These are phyloP conservation scores for Bradypodion pumilum DNA, from an alignment of 2,797 vertebrate genomes.

Conservation along the genomic window DNA sequence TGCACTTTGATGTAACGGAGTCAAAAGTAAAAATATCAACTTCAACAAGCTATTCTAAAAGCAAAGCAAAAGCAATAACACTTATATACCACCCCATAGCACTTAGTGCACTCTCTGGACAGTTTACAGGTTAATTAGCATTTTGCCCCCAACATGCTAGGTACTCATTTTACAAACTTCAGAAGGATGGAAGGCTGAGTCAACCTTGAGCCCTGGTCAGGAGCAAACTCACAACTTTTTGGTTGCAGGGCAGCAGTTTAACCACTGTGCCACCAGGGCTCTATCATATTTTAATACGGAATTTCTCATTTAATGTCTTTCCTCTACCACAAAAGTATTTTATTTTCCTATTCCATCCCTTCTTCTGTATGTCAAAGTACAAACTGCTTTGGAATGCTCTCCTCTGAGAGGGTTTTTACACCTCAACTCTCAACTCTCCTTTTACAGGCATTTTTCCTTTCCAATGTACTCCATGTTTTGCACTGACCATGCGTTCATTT, in stretches of 20 bases:
- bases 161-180: too few relatives aligned
- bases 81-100: too few relatives aligned
- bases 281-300: conserved; percentile 17
- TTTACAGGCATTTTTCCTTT: background rate
- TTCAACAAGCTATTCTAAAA: conserved; percentile 18
- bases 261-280: too few relatives aligned
- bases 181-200: too few relatives aligned
- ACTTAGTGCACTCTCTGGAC: too few relatives aligned
- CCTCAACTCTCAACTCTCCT: background rate
- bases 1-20: background rate
- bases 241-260: too few relatives aligned
- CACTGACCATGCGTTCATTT: background rate
- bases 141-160: too few relatives aligned
- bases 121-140: too few relatives aligned
- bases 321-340: conserved; percentile 49
- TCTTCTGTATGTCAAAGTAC: conserved; percentile 59
- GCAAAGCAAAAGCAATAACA: too few relatives aligned
- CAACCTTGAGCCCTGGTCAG: too few relatives aligned
- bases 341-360: conserved; percentile 53
- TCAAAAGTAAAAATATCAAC: conserved; percentile 24
- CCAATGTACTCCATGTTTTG: background rate
- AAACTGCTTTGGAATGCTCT: conserved; percentile 36
- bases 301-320: conserved; percentile 61
- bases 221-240: too few relatives aligned
- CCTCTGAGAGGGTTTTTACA: background rate